A percentile compares a stretch with the other conserved stretches of the same genome.
Conservation (phyloP, 2,797 vertebrate genomes). For the Novumbra hubbsi region DNA sequence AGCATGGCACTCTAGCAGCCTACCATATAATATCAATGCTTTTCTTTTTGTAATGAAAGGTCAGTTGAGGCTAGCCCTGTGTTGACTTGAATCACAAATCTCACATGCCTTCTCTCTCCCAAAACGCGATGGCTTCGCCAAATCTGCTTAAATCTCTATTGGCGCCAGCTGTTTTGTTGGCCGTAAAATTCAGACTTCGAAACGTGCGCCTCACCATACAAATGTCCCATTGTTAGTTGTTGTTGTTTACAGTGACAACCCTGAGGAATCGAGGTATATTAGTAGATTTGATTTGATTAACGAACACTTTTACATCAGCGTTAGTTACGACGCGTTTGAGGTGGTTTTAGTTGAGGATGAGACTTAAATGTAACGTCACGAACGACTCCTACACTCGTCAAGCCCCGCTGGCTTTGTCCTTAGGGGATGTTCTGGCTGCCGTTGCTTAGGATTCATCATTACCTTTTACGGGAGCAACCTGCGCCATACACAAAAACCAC, state of each 20-base stretch:
- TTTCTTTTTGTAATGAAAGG: conserved; percentile 78
- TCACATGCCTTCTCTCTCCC: conserved; percentile 30
- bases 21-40: conserved; percentile 70
- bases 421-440: conserved; percentile 14
- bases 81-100: conserved; percentile 65
- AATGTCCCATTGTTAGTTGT: conserved; percentile 36
- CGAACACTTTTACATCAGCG: neutral
- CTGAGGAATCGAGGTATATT: neutral
- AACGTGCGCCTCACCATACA: conserved; percentile 33
- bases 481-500: conserved; percentile 27
- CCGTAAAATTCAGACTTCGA: conserved; percentile 45
- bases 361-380: neutral
- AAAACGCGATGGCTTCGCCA: conserved; percentile 67
- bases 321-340: neutral
- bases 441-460: conserved; percentile 33
- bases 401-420: neutral
- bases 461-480: conserved; percentile 48
- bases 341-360: neutral
- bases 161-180: conserved; percentile 71
- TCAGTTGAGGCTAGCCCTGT: conserved; percentile 71
- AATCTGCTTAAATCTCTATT: conserved; percentile 73
- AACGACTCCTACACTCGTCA: neutral
- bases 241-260: conserved; percentile 22
- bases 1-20: conserved; percentile 41
- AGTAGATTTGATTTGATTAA: neutral